Evolutionary conservation across 2,113 vertebrate species (phyloP), one percentile per base, ranked within the genome.

Genomic region (Lathamus discolor): DNA sequence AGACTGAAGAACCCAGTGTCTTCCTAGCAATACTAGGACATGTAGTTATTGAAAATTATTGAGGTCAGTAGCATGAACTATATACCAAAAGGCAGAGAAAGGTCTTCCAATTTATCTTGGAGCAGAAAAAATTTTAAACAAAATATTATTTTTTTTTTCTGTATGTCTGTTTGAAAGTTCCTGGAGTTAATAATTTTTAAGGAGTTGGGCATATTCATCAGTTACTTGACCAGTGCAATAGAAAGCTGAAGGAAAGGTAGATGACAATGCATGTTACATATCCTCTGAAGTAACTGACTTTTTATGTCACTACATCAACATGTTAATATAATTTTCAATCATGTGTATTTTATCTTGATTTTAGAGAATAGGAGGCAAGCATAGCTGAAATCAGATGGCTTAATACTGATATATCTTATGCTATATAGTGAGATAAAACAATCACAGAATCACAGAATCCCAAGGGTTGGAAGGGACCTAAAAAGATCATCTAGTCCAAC

Each of bases 161-260:
- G 20, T 9, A 29, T 48, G 33, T 9, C 3, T 28, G 6, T 73
- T 76, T 76, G n/a, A 14, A 86, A 35, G 10, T 27, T 83, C 15
- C 16, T 14, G 31, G 20, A 10, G 20, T 55, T 77, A 24, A 25
- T 48, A 9, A 14, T 62, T 70, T 92, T 49, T 44, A 39, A 70
- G 25, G 64, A 88, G 3, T 17, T 62, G 27, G 28, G 18, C 10
- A 28, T 0, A 0, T 73, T 13, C 28, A 51, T 43, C 0, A 1
- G 13, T 41, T 22, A 24, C 31, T 49, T 76, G 24, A 75, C 3
- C 13, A 37, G 11, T 15, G 24, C 9, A 46, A 17, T 6, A 49
- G 28, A 10, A 63, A 76, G 22, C 17, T 69, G 48, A 37, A 67
- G 39, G 31, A 67, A 57, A 85, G 31, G 37, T 29, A 75, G 20